Evolutionary conservation across 1,140 invertebrate genomes (phyloP).

Genomic region (Mactra quadrangularis): DNA sequence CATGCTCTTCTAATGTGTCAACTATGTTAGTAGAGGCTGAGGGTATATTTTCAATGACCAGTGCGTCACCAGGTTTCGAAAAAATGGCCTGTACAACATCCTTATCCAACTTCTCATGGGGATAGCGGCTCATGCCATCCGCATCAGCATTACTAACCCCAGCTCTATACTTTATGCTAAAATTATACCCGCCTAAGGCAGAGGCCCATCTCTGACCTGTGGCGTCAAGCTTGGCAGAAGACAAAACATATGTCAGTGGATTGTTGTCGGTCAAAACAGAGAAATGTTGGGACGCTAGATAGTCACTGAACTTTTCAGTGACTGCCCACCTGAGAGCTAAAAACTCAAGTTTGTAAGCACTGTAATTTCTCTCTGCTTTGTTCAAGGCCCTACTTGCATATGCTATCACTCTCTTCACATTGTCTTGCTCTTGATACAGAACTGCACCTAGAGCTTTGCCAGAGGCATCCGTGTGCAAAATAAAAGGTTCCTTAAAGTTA

Average conservation of each 20-base stretch:
- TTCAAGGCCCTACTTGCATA: conserved; percentile 35
- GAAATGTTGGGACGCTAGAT: conserved; percentile 39
- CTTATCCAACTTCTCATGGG: background rate
- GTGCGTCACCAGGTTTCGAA: background rate
- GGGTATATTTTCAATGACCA: too few species aligned
- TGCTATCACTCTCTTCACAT: background rate
- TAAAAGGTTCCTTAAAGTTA: conserved; percentile 3
- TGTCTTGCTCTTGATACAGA: conserved; percentile 6
- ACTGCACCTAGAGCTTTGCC: conserved; percentile 5
- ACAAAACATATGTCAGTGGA: conserved; percentile 56
- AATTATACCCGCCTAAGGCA: conserved; percentile 43
- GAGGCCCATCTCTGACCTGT: conserved; percentile 63
- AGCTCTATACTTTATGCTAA: conserved; percentile 51
- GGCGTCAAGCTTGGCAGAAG: conserved; percentile 56
- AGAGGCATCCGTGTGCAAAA: background rate
- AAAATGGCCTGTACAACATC: background rate
- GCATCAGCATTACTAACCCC: too few species aligned
- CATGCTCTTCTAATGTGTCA: conserved; percentile 10
- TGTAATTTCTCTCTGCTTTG: conserved; percentile 52
- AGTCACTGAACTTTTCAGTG: conserved; percentile 59
- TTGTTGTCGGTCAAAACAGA: conserved; percentile 54
- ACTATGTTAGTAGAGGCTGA: background rate
- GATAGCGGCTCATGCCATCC: too few species aligned
- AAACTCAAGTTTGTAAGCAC: conserved; percentile 27
- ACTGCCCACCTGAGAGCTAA: conserved; percentile 53